phyloP scores from a whole-genome alignment of 2,888 invertebrate species.

The Oscheius sp. region DNA sequence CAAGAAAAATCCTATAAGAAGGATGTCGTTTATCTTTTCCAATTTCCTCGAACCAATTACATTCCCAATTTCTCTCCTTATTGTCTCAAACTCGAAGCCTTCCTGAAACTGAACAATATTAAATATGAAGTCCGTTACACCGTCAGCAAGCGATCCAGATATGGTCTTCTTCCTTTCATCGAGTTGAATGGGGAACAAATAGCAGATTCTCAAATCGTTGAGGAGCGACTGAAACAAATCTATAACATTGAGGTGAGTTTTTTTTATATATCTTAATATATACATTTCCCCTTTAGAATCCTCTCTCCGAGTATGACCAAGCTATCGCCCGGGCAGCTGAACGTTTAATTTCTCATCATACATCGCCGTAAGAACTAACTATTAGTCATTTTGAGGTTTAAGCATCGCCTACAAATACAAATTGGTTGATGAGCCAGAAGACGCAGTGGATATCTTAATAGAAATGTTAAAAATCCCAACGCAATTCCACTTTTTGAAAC shows the following conservation, averaged over 20 bases:
- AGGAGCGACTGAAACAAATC: conserved; percentile 6
- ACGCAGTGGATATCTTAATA: neutral
- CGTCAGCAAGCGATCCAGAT: neutral
- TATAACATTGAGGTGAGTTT: conserved; percentile 20
- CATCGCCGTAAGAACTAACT: neutral
- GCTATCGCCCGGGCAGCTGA: conserved; percentile 5
- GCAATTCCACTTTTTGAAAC: conserved; percentile 1
- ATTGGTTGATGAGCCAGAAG: neutral
- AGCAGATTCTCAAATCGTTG: conserved; percentile 32
- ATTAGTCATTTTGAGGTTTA: neutral
- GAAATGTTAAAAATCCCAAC: too few species aligned
- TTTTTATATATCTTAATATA: neutral
- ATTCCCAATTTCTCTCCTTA: conserved; percentile 67
- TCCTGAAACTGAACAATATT: conserved; percentile 61
- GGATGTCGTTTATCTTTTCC: conserved; percentile 64
- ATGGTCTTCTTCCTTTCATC: conserved; percentile 32
- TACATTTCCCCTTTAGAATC: neutral
- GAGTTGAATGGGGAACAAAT: conserved; percentile 30
- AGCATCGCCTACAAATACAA: neutral
- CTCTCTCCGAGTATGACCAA: neutral
- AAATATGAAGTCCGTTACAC: conserved; percentile 53
- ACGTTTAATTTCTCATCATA: conserved; percentile 2
- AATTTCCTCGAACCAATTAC: conserved; percentile 56
- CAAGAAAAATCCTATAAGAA: conserved; percentile 31
- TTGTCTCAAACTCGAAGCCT: conserved; percentile 64